Base-by-base conservation (phyloP, 2,888 invertebrate species). In the Tryphoninae sp. region DNA sequence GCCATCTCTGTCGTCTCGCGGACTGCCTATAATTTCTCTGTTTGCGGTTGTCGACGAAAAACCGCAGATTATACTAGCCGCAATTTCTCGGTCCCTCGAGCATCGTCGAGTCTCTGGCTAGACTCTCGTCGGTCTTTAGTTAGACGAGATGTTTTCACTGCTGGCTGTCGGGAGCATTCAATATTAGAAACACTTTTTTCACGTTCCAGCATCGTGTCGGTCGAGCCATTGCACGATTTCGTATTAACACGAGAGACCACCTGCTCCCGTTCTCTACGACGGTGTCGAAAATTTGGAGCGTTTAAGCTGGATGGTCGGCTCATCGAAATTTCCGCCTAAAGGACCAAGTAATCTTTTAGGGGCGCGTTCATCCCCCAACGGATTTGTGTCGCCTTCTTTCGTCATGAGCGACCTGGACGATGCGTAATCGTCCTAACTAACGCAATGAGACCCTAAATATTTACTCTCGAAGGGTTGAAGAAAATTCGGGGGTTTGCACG, bases 371-470 rank as follows among this genome's bases (percentile, higher is more conserved):
- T 49, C 19, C 11, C 26, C 7, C 1, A 8, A 58, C n/a, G 73
- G 73, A 78, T 81, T 81, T 73, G 81, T 59, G 55, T 68, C 73
- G 73, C 58, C 59, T 65, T 26, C 33, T 33, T 33, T 33, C 58
- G 49, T 4, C 53, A 51, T 13, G 22, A 40, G 55, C 11, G 61
- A 55, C 61, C 59, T 59, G 69, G 68, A 67, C 55, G 65, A 71
- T 33, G 65, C 74, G 78, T 78, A 78, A 75, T 67, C 74, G 69
- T 53, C 53, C 75, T 74, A 68, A 82, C 74, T 75, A 84, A 77
- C 86, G 86, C 84, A 88, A 88, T 86, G 84, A 86, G 87, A 85
- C 7, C 1, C 83, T 86, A 89, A 89, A 89, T 89, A 89, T 89
- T 89, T 89, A 89, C 86, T 83, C 84, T 84, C 84, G 83, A 83